Base-by-base conservation (phyloP, 2,888 invertebrate genomes). In the Drosophila setosimentum region DNA sequence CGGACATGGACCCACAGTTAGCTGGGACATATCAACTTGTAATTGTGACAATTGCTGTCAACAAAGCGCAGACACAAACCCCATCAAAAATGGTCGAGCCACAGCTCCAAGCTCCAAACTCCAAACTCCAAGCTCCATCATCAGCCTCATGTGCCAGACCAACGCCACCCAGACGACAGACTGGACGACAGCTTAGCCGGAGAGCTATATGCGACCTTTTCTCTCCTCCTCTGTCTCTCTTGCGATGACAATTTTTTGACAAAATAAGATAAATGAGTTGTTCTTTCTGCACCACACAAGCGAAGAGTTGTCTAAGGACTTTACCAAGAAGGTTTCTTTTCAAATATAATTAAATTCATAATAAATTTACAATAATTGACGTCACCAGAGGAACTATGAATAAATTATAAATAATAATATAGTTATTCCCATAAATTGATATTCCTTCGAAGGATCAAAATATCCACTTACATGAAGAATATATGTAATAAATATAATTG, bases 1-100 rank as follows among this genome's bases (percentile, higher is more conserved):
- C 37, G 57, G 57, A 50, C 50, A 61, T 27, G 54, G 55, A 80
- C 67, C 54, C 66, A 30, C 87, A 86, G 84, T 82, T 91, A 87
- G 50, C 76, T 76, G 68, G 78, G 73, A 80, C 83, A 91, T 73
- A 90, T 91, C 90, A 89, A 89, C 91, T 89, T 91, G 90, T 90
- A 91, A 91, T 90, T 90, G 90, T 91, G 91, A 91, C 90, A 91
- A 91, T 87, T 89, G 89, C 91, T 91, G 91, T 90, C 91, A 90
- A 90, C 89, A 91, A 78, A 84, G 91, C 77, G 70, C 80, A 69
- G 79, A 67, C 74, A 80, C 64, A 66, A 68, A 57, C 40, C 45
- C 57, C 65, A 37, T 24, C 33, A 58, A 61, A 58, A 42, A 35
- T 33, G 61, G 33, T 7, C 37, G 16, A 29, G 32, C 50, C 10